These are phyloP conservation scores for Myrmophylax atrothorax DNA, from an alignment of 2,113 vertebrate species.

Conservation along the genomic window DNA sequence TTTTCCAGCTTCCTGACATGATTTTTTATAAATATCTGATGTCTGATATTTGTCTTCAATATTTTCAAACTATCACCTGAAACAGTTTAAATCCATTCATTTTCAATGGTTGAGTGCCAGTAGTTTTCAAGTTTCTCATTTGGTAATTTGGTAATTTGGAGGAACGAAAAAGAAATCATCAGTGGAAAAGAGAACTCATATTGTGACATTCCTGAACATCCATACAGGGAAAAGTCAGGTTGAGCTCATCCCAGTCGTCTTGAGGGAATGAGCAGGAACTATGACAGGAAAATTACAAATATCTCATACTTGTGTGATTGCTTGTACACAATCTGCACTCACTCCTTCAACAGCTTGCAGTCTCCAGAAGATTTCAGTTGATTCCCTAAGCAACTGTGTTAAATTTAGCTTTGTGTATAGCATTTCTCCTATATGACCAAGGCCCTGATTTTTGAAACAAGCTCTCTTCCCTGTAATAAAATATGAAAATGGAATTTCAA, in stretches of 20 bases:
- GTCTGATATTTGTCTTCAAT: neutral
- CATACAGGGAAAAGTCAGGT: neutral
- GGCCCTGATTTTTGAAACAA: neutral
- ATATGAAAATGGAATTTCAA: neutral
- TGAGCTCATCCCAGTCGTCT: neutral
- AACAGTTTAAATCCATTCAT: neutral
- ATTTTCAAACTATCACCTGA: neutral
- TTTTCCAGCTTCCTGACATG: neutral
- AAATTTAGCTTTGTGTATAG: neutral
- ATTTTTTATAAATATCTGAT: neutral
- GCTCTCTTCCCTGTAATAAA: neutral
- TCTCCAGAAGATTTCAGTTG: neutral
- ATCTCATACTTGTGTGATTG: neutral
- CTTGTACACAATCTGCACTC: neutral
- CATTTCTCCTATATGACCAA: neutral
- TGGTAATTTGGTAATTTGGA: neutral
- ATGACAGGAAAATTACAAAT: neutral
- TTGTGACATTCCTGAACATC: neutral
- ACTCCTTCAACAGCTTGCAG: neutral
- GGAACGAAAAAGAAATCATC: neutral
- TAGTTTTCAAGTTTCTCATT: neutral
- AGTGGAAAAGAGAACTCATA: rapidly evolving
- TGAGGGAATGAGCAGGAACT: neutral
- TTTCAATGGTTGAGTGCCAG: neutral
- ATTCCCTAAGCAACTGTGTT: neutral